Evolutionary conservation across 2,888 invertebrate species (phyloP).

Genomic region (Lymantria monacha): DNA sequence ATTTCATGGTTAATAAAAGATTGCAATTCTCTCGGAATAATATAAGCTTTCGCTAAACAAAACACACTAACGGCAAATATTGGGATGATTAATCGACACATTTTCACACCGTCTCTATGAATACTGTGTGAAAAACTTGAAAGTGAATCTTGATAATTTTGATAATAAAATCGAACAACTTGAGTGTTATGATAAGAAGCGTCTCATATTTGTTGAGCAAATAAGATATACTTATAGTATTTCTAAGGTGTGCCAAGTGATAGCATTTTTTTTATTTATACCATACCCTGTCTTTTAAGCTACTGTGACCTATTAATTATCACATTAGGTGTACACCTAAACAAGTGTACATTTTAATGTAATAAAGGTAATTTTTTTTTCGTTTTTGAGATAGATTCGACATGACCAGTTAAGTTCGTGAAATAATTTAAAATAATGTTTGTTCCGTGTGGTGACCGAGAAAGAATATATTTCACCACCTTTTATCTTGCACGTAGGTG

Average conservation of each 20-base stretch:
- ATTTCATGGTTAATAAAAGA: constrained; percentile 21
- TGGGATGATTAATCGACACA: neutral
- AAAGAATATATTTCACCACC: too few species aligned
- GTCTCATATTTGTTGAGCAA: constrained; percentile 7
- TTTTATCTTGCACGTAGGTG: too few species aligned
- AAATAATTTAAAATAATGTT: too few species aligned
- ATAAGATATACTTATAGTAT: neutral
- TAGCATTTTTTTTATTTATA: neutral
- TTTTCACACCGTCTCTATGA: neutral
- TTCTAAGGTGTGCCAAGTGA: neutral
- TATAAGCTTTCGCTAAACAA: neutral
- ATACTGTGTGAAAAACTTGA: neutral
- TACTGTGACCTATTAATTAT: too few species aligned
- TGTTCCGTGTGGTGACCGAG: too few species aligned
- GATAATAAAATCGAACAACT: neutral
- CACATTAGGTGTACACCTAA: too few species aligned
- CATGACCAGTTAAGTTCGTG: too few species aligned
- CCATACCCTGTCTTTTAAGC: too few species aligned
- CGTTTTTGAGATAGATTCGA: too few species aligned
- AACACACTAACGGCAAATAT: neutral
- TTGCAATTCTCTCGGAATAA: neutral
- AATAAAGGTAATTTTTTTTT: too few species aligned
- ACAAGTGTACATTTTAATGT: too few species aligned
- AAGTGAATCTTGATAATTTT: neutral
- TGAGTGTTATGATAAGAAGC: neutral